These are phyloP conservation scores for Myocastor coypus DNA, from an alignment of 2,113 vertebrate species.

Conservation along the genomic window DNA sequence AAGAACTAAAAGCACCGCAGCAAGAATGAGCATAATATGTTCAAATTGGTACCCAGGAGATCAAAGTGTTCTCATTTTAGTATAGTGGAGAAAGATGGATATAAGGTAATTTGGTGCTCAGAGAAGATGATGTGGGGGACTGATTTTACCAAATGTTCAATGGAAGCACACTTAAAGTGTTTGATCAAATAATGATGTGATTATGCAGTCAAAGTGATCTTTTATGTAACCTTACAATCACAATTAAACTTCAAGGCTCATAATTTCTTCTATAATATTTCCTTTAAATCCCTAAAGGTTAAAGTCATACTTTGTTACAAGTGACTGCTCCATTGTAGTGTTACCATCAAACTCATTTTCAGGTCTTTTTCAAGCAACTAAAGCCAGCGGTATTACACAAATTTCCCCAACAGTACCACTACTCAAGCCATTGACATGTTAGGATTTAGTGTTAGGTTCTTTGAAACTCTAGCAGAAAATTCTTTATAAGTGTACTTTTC, in stretches of 20 bases:
- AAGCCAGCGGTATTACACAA: conserved; percentile 5
- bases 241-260: conserved; percentile 21
- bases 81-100: neutral
- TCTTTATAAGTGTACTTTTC: neutral
- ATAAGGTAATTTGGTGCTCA: neutral
- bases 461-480: conserved; percentile 47
- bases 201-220: conserved; percentile 30
- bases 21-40: neutral
- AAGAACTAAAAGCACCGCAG: neutral
- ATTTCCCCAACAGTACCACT: neutral
- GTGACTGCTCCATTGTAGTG: neutral
- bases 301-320: conserved; percentile 40
- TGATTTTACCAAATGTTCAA: neutral
- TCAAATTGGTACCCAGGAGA: neutral
- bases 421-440: conserved; percentile 16
- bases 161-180: neutral
- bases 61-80: conserved; percentile 17
- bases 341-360: conserved; percentile 36
- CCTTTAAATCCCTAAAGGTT: conserved; percentile 37
- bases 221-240: conserved; percentile 35
- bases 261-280: neutral
- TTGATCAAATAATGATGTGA: neutral
- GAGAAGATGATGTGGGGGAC: neutral
- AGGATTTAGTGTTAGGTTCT: neutral
- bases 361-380: neutral